Percentiles rank a stretch among this genome's conserved stretches.
phyloP scores from a whole-genome alignment of 2,113 vertebrate species.

The Pedetes capensis region DNA sequence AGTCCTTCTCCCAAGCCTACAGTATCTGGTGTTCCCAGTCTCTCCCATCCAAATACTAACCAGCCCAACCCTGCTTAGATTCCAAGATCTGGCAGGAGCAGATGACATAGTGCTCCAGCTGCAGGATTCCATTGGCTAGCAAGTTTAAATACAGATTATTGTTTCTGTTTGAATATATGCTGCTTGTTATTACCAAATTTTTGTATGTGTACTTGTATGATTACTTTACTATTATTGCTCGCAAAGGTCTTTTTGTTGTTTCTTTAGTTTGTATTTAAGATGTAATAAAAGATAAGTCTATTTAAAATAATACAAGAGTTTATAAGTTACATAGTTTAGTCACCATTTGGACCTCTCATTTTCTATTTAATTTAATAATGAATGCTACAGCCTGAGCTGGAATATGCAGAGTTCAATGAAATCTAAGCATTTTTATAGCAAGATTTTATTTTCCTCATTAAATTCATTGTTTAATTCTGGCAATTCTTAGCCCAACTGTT shows the following conservation, averaged over 20 bases:
- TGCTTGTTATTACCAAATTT: slow-evolving; percentile 24
- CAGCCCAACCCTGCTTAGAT: no score
- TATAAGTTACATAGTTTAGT: slow-evolving; percentile 72
- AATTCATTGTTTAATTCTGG: slow-evolving; percentile 71
- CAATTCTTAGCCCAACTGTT: slow-evolving; percentile 68
- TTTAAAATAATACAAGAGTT: slow-evolving; percentile 61
- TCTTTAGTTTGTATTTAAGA: slow-evolving; percentile 68
- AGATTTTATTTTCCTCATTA: slow-evolving; percentile 66
- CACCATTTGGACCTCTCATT: slow-evolving; percentile 38
- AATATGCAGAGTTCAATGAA: slow-evolving; percentile 42
- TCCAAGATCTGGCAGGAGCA: no score
- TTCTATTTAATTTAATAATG: slow-evolving; percentile 59
- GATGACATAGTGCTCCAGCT: no score
- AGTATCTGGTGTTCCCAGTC: no score
- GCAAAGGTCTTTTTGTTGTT: slow-evolving; percentile 34
- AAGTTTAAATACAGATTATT: background rate
- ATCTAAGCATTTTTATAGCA: slow-evolving; percentile 59
- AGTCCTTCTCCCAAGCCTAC: no score
- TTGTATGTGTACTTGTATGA: background rate
- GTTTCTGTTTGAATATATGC: slow-evolving; percentile 26
- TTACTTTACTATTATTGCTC: slow-evolving; percentile 4
- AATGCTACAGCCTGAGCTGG: slow-evolving; percentile 52
- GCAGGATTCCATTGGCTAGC: slow-evolving; percentile 34
- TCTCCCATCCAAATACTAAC: no score
- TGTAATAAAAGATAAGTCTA: slow-evolving; percentile 54